Percentiles rank a stretch among this genome's conserved stretches.
These are phyloP conservation scores for Rhizomys pruinosus DNA, from an alignment of 2,113 vertebrate species.

Conservation along the genomic window DNA sequence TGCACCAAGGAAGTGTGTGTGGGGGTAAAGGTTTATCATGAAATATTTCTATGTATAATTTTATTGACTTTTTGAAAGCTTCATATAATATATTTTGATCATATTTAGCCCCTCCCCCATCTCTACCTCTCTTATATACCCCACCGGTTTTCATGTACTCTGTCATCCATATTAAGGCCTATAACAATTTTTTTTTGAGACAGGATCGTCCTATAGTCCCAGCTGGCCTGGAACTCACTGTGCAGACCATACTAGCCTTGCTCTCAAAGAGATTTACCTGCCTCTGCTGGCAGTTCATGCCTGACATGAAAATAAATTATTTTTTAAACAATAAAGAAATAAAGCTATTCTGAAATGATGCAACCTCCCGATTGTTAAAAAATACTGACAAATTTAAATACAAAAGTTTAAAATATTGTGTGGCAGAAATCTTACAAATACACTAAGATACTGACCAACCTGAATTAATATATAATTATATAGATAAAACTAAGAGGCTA, in stretches of 20 bases:
- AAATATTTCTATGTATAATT: not conserved
- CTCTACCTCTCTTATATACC: no score
- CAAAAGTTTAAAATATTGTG: slow-evolving; percentile 17
- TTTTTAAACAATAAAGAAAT: not conserved
- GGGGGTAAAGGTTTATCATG: not conserved
- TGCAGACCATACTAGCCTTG: no score
- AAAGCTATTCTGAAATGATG: slow-evolving; percentile 31
- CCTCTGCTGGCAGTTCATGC: no score
- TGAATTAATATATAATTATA: not conserved
- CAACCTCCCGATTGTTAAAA: not conserved
- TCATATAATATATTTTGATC: no score
- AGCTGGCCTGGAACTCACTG: no score
- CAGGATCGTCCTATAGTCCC: no score
- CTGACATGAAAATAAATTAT: not conserved
- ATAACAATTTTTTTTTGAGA: no score
- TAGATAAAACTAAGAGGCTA: not conserved
- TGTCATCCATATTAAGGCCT: no score
- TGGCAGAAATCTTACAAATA: slow-evolving; percentile 3
- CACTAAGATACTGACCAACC: slow-evolving; percentile 30
- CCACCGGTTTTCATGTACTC: no score
- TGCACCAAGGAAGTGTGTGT: not conserved
- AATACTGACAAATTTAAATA: slow-evolving; percentile 38
- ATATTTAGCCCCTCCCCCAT: no score
- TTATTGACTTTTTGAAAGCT: no score
- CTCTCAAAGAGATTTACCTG: no score